Percentiles rank a stretch among this genome's conserved stretches.
These are phyloP conservation scores for Hippocampus zosterae DNA, from an alignment of 2,113 vertebrate genomes.

Conservation along the genomic window DNA sequence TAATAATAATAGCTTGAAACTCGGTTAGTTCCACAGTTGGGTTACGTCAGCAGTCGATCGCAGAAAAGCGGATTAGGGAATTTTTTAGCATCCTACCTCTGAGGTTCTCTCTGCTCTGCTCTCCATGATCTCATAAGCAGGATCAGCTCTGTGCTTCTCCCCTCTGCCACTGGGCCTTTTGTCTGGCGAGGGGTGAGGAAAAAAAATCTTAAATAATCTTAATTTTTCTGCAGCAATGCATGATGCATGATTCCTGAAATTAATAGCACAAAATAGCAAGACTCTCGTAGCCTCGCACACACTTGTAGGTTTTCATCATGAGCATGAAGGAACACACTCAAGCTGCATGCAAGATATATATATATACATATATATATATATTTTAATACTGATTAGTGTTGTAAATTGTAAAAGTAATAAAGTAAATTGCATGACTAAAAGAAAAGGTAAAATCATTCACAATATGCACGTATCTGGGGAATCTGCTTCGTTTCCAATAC, in stretches of 20 bases:
- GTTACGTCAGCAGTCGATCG: constrained; percentile 29
- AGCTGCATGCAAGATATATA: not conserved
- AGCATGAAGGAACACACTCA: not conserved
- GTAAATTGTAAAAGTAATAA: not conserved
- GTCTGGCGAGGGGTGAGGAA: constrained; percentile 46
- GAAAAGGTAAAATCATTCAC: not conserved
- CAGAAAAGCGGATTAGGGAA: constrained; percentile 25
- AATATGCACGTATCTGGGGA: not conserved
- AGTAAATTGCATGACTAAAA: not conserved
- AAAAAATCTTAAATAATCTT: not conserved
- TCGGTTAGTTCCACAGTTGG: constrained; percentile 15
- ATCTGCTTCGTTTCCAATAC: not conserved
- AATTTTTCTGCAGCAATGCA: not conserved
- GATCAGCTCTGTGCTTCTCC: constrained; percentile 57
- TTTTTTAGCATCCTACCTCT: constrained; percentile 60
- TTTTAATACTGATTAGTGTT: not conserved
- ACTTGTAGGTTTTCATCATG: not conserved
- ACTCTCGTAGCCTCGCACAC: not conserved
- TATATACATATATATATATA: not conserved
- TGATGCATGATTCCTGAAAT: constrained; percentile 1
- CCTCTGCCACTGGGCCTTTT: constrained; percentile 56
- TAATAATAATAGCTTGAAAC: not conserved
- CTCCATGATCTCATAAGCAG: constrained; percentile 70
- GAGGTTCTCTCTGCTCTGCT: constrained; percentile 56
- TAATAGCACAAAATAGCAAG: not conserved